phyloP scores from a whole-genome alignment of 2,113 vertebrate genomes.

The Platichthys stellatus region DNA sequence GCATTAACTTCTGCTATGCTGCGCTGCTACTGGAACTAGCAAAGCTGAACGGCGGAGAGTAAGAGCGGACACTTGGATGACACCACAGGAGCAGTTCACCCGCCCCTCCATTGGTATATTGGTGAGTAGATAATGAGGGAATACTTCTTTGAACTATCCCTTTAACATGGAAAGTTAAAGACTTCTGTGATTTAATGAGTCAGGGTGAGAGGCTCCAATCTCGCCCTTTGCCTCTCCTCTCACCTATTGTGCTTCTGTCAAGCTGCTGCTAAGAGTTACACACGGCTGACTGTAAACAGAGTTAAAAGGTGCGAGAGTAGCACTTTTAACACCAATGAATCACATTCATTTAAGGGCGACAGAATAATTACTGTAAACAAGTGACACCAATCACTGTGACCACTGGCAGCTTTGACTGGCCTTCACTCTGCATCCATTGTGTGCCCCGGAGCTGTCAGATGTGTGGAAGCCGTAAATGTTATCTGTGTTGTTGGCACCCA shows the following conservation, averaged over 20 bases:
- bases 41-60: too few species aligned
- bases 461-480: background rate
- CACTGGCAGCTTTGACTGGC: constrained; percentile 9
- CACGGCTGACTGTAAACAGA: constrained; percentile 18
- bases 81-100: too few species aligned
- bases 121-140: too few species aligned
- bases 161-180: constrained; percentile 5
- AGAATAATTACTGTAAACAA: constrained; percentile 39
- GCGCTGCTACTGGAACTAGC: too few species aligned
- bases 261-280: constrained; percentile 18
- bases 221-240: constrained; percentile 6
- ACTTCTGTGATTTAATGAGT: constrained; percentile 56
- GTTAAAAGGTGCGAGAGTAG: constrained; percentile 9
- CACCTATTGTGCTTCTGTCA: constrained; percentile 36
- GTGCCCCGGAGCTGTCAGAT: too few species aligned
- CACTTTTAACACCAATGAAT: constrained; percentile 39
- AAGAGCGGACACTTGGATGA: too few species aligned
- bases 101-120: too few species aligned
- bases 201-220: constrained; percentile 4
- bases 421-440: background rate
- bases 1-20: too few species aligned
- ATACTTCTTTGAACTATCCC: too few species aligned
- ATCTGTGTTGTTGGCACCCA: background rate
- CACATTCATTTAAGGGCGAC: background rate
- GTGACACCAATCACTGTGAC: constrained; percentile 4